Percentiles rank a stretch among this genome's conserved stretches.
Conservation (phyloP, 2,888 invertebrate species). For the Chaetoderma sp. region DNA sequence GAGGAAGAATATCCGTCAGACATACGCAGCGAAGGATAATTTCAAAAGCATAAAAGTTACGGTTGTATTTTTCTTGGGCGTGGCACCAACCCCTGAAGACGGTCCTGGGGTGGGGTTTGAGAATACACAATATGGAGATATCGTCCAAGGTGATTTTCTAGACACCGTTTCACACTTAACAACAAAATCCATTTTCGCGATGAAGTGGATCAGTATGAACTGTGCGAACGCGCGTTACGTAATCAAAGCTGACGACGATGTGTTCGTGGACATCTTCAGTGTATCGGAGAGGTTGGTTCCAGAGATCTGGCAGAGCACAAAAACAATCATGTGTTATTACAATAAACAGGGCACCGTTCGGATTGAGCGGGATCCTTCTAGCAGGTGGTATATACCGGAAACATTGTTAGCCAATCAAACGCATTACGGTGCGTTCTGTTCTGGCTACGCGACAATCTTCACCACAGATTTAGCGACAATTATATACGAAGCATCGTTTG, state of each 20-base stretch:
- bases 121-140: not conserved
- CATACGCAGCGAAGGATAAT: not conserved
- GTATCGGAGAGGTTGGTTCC: not conserved
- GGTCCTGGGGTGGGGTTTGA: not conserved
- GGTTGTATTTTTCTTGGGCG: conserved; percentile 3
- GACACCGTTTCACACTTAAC: not conserved
- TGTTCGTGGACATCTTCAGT: not conserved
- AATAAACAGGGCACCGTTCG: not conserved
- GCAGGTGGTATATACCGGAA: not conserved
- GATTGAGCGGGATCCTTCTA: not conserved
- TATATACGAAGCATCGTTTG: not conserved
- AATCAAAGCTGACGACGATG: not conserved
- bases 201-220: not conserved
- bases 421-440: not conserved
- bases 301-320: not conserved
- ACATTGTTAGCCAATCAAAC: not conserved
- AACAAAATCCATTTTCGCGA: not conserved
- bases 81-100: conserved; percentile 2
- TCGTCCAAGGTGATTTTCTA: conserved; percentile 1
- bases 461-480: not conserved
- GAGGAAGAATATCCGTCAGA: not conserved
- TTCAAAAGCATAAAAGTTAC: conserved; percentile 1
- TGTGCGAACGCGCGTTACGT: conserved; percentile 3
- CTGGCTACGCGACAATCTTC: not conserved
- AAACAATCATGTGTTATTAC: not conserved